Evolutionary conservation across 2,888 invertebrate species (phyloP).

Genomic region (Crepidodera aurea): DNA sequence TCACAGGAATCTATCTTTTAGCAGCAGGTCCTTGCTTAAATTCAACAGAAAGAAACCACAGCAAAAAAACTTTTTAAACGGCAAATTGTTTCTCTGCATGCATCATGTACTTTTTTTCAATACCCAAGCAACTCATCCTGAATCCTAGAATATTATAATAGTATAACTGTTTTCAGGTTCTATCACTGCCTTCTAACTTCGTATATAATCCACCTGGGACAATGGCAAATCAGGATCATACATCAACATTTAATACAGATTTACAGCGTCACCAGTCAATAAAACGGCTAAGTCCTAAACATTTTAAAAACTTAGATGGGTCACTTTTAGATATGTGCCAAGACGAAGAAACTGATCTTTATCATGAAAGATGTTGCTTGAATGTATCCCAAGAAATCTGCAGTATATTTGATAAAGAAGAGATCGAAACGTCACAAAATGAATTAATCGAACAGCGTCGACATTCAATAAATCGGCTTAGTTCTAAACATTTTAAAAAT

Average conservation of each 20-base stretch:
- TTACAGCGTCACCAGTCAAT: conserved; percentile 70
- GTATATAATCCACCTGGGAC: conserved; percentile 78
- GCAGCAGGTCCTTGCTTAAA: no score
- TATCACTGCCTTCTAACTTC: conserved; percentile 85
- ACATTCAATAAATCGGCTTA: conserved; percentile 64
- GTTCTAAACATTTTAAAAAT: conserved; percentile 60
- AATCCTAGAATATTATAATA: no score
- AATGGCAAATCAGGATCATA: conserved; percentile 52
- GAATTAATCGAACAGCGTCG: conserved; percentile 60
- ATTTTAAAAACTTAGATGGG: conserved; percentile 66
- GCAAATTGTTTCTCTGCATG: no score
- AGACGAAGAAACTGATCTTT: conserved; percentile 49
- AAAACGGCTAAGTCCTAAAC: conserved; percentile 49
- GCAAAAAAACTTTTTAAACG: no score
- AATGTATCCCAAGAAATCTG: conserved; percentile 24
- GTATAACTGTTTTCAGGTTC: conserved; percentile 63
- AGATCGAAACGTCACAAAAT: conserved; percentile 49
- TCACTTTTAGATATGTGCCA: conserved; percentile 54
- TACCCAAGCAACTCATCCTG: no score
- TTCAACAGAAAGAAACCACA: neutral
- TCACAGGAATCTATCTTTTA: no score
- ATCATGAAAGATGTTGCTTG: neutral
- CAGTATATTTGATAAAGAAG: conserved; percentile 42
- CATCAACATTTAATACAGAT: conserved; percentile 50
- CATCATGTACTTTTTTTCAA: no score